Evolutionary conservation across 2,797 vertebrate genomes (phyloP).

Genomic region (Myotis myotis): DNA sequence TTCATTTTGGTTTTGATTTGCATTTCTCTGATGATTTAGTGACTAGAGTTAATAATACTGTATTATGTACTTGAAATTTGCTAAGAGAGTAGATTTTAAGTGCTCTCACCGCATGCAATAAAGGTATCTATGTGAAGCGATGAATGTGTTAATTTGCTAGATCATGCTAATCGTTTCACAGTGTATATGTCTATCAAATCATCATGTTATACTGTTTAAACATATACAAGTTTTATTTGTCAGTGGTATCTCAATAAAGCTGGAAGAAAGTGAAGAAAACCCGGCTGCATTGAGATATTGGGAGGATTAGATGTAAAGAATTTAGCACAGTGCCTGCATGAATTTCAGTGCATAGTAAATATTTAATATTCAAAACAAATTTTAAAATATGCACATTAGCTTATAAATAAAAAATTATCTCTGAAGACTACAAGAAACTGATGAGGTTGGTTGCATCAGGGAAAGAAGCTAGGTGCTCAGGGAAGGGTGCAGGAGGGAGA

Average conservation of each 20-base stretch:
- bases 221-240: neutral
- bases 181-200: neutral
- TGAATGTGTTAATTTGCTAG: conserved; percentile 5
- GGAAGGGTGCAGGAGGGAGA: neutral
- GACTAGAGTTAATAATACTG: neutral
- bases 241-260: neutral
- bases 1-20: neutral
- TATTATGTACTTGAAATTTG: neutral
- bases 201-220: neutral
- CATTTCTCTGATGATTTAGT: neutral
- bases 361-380: conserved; percentile 43
- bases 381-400: conserved; percentile 55
- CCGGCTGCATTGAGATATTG: neutral
- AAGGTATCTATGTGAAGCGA: neutral
- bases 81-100: neutral
- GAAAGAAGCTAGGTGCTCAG: conserved; percentile 31
- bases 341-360: conserved; percentile 10
- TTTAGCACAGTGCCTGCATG: neutral
- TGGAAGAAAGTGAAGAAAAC: neutral
- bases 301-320: conserved; percentile 2
- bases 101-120: neutral
- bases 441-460: neutral
- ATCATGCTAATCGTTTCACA: neutral
- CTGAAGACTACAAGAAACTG: conserved; percentile 28
- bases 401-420: conserved; percentile 42